phyloP scores from a whole-genome alignment of 2,888 invertebrate genomes.

The Hymenopus coronatus region DNA sequence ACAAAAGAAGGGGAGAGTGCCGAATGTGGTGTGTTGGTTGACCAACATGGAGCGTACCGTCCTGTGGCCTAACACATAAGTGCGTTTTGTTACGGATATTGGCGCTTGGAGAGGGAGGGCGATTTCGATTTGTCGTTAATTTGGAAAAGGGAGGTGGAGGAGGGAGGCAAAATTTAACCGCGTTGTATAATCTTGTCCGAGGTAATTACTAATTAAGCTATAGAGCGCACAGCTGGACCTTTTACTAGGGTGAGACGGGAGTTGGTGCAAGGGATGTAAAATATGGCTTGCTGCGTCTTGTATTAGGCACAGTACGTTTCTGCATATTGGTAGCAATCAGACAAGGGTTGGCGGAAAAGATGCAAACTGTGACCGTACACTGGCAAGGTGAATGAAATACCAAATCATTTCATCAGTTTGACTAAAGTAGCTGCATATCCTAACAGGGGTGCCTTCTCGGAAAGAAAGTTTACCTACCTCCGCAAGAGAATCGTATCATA shows the following conservation, averaged over 20 bases:
- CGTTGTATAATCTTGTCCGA: not conserved
- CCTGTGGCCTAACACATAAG: not conserved
- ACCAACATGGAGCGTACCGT: not conserved
- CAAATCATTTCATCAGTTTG: too few species aligned
- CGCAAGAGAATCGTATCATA: too few species aligned
- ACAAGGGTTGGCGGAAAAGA: too few species aligned
- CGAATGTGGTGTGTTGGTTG: not conserved
- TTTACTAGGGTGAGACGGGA: not conserved
- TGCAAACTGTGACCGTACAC: too few species aligned
- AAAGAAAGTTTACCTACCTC: too few species aligned
- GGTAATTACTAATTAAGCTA: not conserved
- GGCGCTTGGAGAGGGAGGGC: not conserved
- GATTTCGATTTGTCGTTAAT: conserved; percentile 1
- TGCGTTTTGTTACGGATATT: not conserved
- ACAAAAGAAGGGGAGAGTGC: not conserved
- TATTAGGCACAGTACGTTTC: too few species aligned
- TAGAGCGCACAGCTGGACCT: not conserved
- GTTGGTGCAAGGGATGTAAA: not conserved
- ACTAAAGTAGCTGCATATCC: too few species aligned
- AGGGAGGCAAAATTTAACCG: not conserved
- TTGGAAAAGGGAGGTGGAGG: not conserved
- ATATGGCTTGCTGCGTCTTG: not conserved
- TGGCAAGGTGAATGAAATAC: too few species aligned
- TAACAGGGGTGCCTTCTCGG: too few species aligned
- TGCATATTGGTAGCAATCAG: too few species aligned